phyloP scores from a whole-genome alignment of 1,140 invertebrate genomes.

The Zaprionus lachaisei region DNA sequence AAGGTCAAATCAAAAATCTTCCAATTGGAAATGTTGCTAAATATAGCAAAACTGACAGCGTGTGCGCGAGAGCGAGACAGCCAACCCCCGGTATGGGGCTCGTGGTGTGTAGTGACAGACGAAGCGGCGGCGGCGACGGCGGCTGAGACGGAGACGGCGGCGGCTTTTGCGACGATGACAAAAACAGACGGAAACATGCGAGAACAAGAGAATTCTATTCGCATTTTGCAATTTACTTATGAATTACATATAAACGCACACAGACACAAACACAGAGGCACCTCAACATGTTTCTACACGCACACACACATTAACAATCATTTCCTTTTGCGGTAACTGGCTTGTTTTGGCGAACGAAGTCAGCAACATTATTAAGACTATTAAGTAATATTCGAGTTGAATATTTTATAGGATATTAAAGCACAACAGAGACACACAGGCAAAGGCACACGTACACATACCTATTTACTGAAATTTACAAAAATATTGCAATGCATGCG shows the following conservation, averaged over 20 bases:
- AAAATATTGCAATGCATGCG: conserved; percentile 41
- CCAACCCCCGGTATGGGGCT: conserved; percentile 27
- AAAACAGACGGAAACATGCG: conserved; percentile 61
- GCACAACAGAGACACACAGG: conserved; percentile 7
- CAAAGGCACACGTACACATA: conserved; percentile 16
- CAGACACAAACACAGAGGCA: conserved; percentile 24
- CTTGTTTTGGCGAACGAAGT: conserved; percentile 20
- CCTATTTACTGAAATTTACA: conserved; percentile 38
- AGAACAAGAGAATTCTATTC: conserved; percentile 51
- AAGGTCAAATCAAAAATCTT: conserved; percentile 68
- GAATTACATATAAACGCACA: conserved; percentile 24
- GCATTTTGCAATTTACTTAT: conserved; percentile 62
- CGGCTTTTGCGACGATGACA: conserved; percentile 54
- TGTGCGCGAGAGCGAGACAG: conserved; percentile 43
- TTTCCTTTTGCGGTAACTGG: conserved; percentile 3
- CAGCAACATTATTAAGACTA: neutral
- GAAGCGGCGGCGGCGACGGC: conserved; percentile 51
- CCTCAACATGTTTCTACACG: conserved; percentile 22
- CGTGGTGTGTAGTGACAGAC: conserved; percentile 54
- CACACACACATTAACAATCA: conserved; percentile 1
- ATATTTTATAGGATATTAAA: conserved; percentile 22
- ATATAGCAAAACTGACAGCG: conserved; percentile 54
- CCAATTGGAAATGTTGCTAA: conserved; percentile 69
- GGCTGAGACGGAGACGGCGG: conserved; percentile 29
- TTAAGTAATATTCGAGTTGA: conserved; percentile 27